Percentiles rank a stretch among this genome's conserved stretches.
These are phyloP conservation scores for Urosaurus nigricauda DNA, from an alignment of 2,797 vertebrate species.

Conservation along the genomic window DNA sequence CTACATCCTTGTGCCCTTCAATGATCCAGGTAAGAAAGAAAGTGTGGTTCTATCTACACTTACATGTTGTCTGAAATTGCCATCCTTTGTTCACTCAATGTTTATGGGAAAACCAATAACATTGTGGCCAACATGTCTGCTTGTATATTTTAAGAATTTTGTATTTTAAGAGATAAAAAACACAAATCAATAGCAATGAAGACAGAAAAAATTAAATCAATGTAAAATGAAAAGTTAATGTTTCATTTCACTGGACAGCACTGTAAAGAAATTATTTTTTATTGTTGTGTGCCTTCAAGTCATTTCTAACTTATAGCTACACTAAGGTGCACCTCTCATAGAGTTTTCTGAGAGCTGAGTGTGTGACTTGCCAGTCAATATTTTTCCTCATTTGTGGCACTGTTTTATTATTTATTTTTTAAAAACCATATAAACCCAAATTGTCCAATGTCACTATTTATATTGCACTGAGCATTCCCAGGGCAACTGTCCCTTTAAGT, in stretches of 20 bases:
- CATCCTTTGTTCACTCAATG: not conserved
- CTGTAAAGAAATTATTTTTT: too few relatives aligned
- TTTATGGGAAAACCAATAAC: too few relatives aligned
- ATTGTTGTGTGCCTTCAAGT: too few relatives aligned
- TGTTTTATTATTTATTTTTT: too few relatives aligned
- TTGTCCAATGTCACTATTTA: too few relatives aligned
- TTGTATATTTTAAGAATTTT: not conserved
- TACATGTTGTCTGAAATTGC: not conserved
- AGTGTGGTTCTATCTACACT: not conserved
- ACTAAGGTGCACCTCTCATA: too few relatives aligned
- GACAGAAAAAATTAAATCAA: not conserved
- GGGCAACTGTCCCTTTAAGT: not conserved
- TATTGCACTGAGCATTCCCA: not conserved
- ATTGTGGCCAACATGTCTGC: not conserved
- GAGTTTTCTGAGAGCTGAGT: too few relatives aligned
- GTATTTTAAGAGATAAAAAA: not conserved
- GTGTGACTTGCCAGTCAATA: too few relatives aligned
- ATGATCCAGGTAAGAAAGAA: conserved; percentile 29
- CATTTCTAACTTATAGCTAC: too few relatives aligned
- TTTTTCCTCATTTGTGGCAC: not conserved
- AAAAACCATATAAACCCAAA: not conserved
- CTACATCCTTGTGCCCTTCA: conserved; percentile 52
- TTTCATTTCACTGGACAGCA: not conserved
- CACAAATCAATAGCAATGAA: not conserved
- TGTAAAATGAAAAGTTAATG: not conserved